Base-by-base conservation (phyloP, 2,888 invertebrate genomes). In the Heteropelma amictum region DNA sequence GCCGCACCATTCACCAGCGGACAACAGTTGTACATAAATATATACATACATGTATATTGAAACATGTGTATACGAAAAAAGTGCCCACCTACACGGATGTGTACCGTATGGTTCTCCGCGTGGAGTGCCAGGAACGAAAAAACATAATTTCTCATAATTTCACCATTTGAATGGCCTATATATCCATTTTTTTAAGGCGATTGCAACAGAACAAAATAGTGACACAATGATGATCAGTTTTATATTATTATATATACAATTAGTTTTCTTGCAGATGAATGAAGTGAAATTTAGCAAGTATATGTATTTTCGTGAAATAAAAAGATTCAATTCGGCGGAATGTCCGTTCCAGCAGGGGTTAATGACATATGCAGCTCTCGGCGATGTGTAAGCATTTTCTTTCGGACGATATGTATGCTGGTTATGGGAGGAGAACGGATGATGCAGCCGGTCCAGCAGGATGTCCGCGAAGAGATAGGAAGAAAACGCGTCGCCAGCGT, bases 401-500 rank as follows among this genome's bases (percentile, higher is more conserved):
- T 60, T 74, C 58, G 68, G 72, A 65, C 76, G 47, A 63, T 63
- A 73, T n/a, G n/a, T 77, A 79, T 33, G 14, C 14, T 12, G 21
- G 5, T 12, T 12, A 69, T 30, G 33, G 42, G 53, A 19, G 58
- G 58, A 54, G 49, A 63, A 56, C 71, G 67, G 56, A 47, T 63
- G 72, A 69, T 68, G 72, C 72, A 53, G 49, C 45, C 67, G 58
- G 71, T 77, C 74, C 77, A 67, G 63, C 70, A 77, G 83, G 83
- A 83, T 83, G 82, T 83, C 83, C 83, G 83, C 79, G 77, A 79
- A 68, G 78, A 77, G 83, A 83, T 83, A 83, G 17, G 30, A 49
- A 77, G 72, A 69, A 76, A 23, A n/a, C n/a, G 30, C 49, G 47
- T 77, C 81, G 81, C 75, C 72, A 60, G 10, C 69, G 78, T 83